These are phyloP conservation scores for Globodera rostochiensis DNA, from an alignment of 1,140 invertebrate genomes.

Conservation along the genomic window DNA sequence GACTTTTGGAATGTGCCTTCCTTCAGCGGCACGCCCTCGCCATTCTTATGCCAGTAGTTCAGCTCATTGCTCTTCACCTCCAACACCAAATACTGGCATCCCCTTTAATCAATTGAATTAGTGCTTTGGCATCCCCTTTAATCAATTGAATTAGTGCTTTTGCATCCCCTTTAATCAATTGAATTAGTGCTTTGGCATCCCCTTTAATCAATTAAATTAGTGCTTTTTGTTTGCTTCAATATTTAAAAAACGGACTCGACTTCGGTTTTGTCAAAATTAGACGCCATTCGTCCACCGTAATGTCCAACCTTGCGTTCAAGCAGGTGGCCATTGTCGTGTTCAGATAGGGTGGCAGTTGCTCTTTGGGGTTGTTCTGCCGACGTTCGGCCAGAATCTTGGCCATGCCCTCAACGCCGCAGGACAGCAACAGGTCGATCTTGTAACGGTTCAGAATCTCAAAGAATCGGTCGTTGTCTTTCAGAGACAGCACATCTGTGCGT, in stretches of 20 bases:
- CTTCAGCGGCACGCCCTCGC: not conserved
- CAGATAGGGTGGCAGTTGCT: constrained; percentile 24
- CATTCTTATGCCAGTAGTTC: constrained; percentile 1
- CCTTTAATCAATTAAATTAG: not conserved
- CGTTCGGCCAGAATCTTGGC: constrained; percentile 18
- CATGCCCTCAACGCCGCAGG: constrained; percentile 31
- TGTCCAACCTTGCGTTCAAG: not conserved
- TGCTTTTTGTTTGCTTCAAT: too few species aligned
- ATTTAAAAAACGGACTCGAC: too few species aligned
- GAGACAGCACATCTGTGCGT: constrained; percentile 13
- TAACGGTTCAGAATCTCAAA: constrained; percentile 31
- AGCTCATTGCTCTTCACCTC: not conserved
- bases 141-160: not conserved
- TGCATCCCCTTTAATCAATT: not conserved
- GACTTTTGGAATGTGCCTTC: constrained; percentile 8
- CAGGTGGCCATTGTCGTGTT: constrained; percentile 27
- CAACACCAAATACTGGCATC: constrained; percentile 11
- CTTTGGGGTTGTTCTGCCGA: constrained; percentile 10
- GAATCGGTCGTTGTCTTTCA: constrained; percentile 28
- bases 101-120: not conserved
- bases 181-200: not conserved
- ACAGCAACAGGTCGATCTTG: constrained; percentile 26
- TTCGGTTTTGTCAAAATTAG: too few species aligned
- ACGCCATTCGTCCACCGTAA: too few species aligned
- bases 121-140: not conserved